Conservation (phyloP, 2,113 vertebrate species). For the Lamprotornis superbus region DNA sequence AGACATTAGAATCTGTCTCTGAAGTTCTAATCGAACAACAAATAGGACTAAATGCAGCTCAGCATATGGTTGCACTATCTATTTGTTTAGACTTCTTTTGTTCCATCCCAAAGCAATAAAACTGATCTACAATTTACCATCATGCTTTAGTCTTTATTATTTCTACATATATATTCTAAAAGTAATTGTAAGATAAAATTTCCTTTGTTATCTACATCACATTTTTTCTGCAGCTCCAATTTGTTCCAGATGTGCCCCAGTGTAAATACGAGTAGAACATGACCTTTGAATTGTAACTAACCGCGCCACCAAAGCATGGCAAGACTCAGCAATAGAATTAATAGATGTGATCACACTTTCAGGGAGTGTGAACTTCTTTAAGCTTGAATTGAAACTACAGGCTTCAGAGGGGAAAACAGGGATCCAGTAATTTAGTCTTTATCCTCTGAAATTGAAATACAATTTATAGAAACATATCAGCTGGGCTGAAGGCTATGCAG, state of each 20-base stretch:
- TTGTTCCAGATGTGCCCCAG: neutral
- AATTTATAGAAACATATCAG: neutral
- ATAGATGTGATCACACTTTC: neutral
- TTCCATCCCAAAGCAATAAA: neutral
- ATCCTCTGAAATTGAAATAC: neutral
- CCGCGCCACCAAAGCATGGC: neutral
- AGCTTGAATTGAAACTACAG: neutral
- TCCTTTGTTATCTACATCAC: neutral
- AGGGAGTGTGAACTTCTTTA: neutral
- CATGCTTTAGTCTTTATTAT: neutral
- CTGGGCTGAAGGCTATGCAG: neutral
- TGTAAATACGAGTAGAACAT: neutral
- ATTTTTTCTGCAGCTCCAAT: neutral
- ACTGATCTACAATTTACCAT: neutral
- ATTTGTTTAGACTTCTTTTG: neutral
- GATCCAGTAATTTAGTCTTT: neutral
- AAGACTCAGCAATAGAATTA: neutral
- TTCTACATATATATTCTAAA: neutral
- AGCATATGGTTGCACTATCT: rapidly evolving
- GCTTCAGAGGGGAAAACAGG: neutral
- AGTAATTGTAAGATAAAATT: neutral
- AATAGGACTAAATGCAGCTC: neutral
- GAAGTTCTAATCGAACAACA: neutral
- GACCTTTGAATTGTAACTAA: neutral
- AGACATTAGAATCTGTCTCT: neutral